phyloP scores from a whole-genome alignment of 2,888 invertebrate species.

The Melolontha melolontha region DNA sequence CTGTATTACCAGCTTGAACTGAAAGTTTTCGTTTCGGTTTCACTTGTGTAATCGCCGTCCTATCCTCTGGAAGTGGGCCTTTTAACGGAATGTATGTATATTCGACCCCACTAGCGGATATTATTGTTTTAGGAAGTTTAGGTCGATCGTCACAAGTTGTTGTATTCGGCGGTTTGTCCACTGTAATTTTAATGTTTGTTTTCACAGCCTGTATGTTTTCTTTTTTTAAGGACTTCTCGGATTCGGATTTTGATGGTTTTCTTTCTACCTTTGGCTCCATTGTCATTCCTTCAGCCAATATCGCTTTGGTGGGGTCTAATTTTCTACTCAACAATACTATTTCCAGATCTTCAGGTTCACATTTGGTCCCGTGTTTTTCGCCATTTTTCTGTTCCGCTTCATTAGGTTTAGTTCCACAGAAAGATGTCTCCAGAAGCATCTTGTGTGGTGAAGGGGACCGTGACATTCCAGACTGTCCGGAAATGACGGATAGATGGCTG shows the following conservation, averaged over 20 bases:
- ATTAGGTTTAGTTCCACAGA: slow-evolving; percentile 84
- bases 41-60: slow-evolving; percentile 42
- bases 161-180: slow-evolving; percentile 56
- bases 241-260: slow-evolving; percentile 54
- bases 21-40: slow-evolving; percentile 53
- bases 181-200: slow-evolving; percentile 60
- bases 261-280: slow-evolving; percentile 56
- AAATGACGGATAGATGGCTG: slow-evolving; percentile 70
- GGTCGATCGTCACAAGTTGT: slow-evolving; percentile 49
- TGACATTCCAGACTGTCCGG: slow-evolving; percentile 70
- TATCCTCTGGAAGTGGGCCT: slow-evolving; percentile 50
- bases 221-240: slow-evolving; percentile 56
- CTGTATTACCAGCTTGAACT: slow-evolving; percentile 26
- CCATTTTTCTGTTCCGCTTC: slow-evolving; percentile 58
- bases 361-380: slow-evolving; percentile 58
- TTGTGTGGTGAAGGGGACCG: slow-evolving; percentile 91
- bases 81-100: slow-evolving; percentile 67
- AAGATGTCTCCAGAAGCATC: slow-evolving; percentile 90
- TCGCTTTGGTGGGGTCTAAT: slow-evolving; percentile 74
- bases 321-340: slow-evolving; percentile 71
- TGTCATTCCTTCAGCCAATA: slow-evolving; percentile 73
- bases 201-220: slow-evolving; percentile 43
- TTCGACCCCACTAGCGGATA: slow-evolving; percentile 63
- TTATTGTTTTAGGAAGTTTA: slow-evolving; percentile 58
- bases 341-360: slow-evolving; percentile 67